Evolutionary conservation across 2,888 invertebrate genomes (phyloP).

Genomic region (Artemia sinica): DNA sequence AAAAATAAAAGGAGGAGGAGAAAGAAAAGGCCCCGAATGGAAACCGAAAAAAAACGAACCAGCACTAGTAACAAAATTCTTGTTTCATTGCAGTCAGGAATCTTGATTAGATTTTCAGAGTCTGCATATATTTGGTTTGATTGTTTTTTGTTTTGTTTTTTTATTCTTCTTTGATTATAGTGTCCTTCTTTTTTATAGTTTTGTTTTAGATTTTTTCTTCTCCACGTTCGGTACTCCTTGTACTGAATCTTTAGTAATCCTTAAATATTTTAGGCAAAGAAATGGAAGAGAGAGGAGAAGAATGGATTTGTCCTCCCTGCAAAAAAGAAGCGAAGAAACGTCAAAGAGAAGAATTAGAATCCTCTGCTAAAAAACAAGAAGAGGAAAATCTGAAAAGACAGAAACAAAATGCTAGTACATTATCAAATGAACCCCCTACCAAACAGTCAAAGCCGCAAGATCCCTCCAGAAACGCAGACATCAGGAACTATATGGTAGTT

Average conservation of each 20-base stretch:
- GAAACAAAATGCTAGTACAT: not conserved
- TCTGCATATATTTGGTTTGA: not conserved
- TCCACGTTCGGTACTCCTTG: too few relatives aligned
- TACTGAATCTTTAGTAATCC: too few relatives aligned
- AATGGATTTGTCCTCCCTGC: conserved; percentile 79
- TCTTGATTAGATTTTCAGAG: too few relatives aligned
- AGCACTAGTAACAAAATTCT: too few relatives aligned
- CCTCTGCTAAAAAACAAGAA: conserved; percentile 21
- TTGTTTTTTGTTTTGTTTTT: too few relatives aligned
- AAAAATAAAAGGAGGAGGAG: too few relatives aligned
- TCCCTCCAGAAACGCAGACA: not conserved
- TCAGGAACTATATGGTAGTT: not conserved
- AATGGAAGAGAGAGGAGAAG: conserved; percentile 71
- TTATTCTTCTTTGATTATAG: too few relatives aligned
- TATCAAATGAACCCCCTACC: not conserved
- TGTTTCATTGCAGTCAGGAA: too few relatives aligned
- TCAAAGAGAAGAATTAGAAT: conserved; percentile 21
- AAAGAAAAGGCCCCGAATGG: too few relatives aligned
- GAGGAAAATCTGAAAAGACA: conserved; percentile 7
- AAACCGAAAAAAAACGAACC: too few relatives aligned
- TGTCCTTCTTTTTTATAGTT: too few relatives aligned
- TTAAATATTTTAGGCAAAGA: conserved; percentile 40
- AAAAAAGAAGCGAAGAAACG: conserved; percentile 24
- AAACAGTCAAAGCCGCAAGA: conserved; percentile 2
- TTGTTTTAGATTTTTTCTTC: too few relatives aligned